These are phyloP conservation scores for Caenorhabditis tropicalis DNA, from an alignment of 1,140 invertebrate genomes.

Conservation along the genomic window DNA sequence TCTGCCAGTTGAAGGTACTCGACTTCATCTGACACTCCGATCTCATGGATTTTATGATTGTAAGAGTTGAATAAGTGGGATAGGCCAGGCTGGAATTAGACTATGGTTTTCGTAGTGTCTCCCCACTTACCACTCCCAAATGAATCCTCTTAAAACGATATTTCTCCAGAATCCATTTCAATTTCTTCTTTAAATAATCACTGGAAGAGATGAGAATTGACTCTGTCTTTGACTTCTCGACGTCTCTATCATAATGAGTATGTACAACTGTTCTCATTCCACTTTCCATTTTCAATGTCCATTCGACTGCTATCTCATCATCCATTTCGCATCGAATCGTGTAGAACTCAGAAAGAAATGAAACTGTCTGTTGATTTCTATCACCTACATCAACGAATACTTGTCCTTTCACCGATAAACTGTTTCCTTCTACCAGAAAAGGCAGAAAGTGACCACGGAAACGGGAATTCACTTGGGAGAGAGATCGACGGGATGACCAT, in stretches of 20 bases:
- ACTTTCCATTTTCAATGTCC: slow-evolving; percentile 1
- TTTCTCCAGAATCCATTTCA: slow-evolving; percentile 2
- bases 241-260: background rate
- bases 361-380: background rate
- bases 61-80: background rate
- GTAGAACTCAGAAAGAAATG: slow-evolving; percentile 32
- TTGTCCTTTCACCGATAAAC: background rate
- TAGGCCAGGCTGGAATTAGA: background rate
- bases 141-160: slow-evolving; percentile 15
- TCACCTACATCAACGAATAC: slow-evolving; percentile 12
- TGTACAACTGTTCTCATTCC: slow-evolving; percentile 5
- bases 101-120: too few relatives aligned
- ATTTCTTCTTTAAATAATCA: background rate
- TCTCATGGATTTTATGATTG: background rate
- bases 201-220: background rate
- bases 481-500: background rate
- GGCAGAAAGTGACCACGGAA: background rate
- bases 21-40: slow-evolving; percentile 1
- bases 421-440: background rate
- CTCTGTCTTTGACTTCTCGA: background rate
- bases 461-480: background rate
- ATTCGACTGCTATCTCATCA: background rate
- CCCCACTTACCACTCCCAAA: slow-evolving; percentile 1
- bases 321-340: background rate
- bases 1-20: background rate